These are phyloP conservation scores for Etheostoma nigrum DNA, from an alignment of 2,797 vertebrate species.

Conservation along the genomic window DNA sequence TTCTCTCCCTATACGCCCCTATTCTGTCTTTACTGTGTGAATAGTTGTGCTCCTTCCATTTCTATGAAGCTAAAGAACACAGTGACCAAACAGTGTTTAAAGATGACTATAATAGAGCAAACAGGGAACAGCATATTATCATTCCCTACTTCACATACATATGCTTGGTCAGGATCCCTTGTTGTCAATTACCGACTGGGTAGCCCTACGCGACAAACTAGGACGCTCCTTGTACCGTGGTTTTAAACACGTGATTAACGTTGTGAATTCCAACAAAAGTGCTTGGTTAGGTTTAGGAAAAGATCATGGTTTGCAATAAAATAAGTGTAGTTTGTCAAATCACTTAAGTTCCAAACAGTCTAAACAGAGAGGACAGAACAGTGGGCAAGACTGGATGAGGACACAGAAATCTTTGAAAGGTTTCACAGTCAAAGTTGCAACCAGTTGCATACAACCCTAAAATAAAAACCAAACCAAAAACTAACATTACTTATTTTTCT, in stretches of 20 bases:
- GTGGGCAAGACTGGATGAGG: not conserved
- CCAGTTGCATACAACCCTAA: conserved; percentile 5
- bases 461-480: conserved; percentile 20
- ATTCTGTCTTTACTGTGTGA: not conserved
- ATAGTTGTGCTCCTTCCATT: conserved; percentile 4
- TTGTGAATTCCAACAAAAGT: no score
- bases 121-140: conserved; percentile 1
- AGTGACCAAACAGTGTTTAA: conserved; percentile 21
- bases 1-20: not conserved
- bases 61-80: conserved; percentile 20
- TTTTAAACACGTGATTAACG: no score
- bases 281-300: no score
- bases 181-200: no score
- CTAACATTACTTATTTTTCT: not conserved
- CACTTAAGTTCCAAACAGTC: no score
- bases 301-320: no score
- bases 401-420: conserved; percentile 4
- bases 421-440: not conserved
- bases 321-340: no score
- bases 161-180: no score
- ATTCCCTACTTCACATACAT: no score
- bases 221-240: no score
- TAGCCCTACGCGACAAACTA: no score
- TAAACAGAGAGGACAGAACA: conserved; percentile 1
- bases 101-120: conserved; percentile 25